Conservation (phyloP, 1,140 invertebrate genomes). For the Drosophila lacertosa region DNA sequence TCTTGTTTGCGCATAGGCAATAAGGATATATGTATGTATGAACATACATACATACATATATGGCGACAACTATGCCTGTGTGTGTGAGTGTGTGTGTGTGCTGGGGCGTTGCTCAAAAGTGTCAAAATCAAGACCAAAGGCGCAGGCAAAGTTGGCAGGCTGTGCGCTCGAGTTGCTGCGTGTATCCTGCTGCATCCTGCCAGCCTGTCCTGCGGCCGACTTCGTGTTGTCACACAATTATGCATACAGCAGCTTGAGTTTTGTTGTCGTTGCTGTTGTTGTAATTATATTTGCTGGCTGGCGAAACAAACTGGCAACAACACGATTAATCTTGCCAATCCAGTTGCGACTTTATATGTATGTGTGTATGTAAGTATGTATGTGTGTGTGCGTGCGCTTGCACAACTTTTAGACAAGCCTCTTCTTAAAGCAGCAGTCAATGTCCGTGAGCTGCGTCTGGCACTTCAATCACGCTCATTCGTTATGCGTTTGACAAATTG, state of each 20-base stretch:
- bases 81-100: slow-evolving; percentile 1
- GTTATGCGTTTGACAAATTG: slow-evolving; percentile 77
- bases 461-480: slow-evolving; percentile 79
- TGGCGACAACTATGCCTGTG: not conserved
- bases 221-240: slow-evolving; percentile 76
- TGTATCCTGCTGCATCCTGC: slow-evolving; percentile 63
- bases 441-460: slow-evolving; percentile 41
- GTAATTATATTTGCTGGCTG: slow-evolving; percentile 76
- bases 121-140: slow-evolving; percentile 80
- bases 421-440: slow-evolving; percentile 25
- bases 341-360: slow-evolving; percentile 13
- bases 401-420: slow-evolving; percentile 36
- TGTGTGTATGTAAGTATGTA: slow-evolving; percentile 18
- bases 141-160: slow-evolving; percentile 60
- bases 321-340: slow-evolving; percentile 78
- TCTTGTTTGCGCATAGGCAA: slow-evolving; percentile 73
- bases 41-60: too few relatives aligned
- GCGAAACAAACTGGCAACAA: slow-evolving; percentile 76
- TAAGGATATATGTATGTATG: slow-evolving; percentile 38
- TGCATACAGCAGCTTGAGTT: slow-evolving; percentile 68
- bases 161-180: slow-evolving; percentile 41
- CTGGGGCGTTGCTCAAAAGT: slow-evolving; percentile 65
- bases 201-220: slow-evolving; percentile 14
- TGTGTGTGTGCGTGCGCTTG: not conserved
- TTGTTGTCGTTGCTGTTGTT: slow-evolving; percentile 11